Conservation (phyloP, 2,797 vertebrate genomes). For the Paratrypauchen microcephalus region DNA sequence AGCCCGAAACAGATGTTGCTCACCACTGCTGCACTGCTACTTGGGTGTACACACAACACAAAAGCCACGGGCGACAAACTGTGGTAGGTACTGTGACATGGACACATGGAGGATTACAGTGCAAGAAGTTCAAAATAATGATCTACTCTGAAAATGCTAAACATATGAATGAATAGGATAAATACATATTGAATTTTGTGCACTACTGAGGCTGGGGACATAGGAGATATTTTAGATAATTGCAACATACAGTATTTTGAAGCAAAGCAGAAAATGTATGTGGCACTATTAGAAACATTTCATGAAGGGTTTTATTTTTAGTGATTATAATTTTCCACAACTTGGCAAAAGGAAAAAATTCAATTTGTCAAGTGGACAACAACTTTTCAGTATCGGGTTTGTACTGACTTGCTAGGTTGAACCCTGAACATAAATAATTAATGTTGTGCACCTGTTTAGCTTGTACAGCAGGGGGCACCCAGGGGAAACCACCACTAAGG, state of each 20-base stretch:
- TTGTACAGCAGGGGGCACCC: neutral
- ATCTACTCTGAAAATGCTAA: neutral
- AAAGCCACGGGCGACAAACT: conserved; percentile 66
- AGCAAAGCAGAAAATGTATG: neutral
- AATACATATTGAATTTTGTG: neutral
- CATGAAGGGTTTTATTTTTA: neutral
- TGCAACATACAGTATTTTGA: neutral
- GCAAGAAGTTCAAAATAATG: neutral
- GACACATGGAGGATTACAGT: conserved; percentile 9
- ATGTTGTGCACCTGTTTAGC: neutral
- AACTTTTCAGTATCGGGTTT: neutral
- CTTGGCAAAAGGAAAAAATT: too few relatives aligned
- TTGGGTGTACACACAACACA: conserved; percentile 72
- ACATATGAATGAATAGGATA: neutral
- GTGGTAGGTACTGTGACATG: conserved; percentile 56
- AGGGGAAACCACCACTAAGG: neutral
- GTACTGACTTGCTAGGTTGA: neutral
- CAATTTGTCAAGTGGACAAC: too few relatives aligned
- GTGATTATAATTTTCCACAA: neutral
- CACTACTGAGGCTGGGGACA: too few relatives aligned
- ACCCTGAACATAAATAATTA: neutral
- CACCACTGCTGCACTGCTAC: conserved; percentile 79
- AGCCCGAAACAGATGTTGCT: conserved; percentile 96
- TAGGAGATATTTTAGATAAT: too few relatives aligned
- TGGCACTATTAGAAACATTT: neutral